Evolutionary conservation across 2,888 invertebrate genomes (phyloP), one percentile per base, ranked within the genome.

Genomic region (Eilema sororculum): DNA sequence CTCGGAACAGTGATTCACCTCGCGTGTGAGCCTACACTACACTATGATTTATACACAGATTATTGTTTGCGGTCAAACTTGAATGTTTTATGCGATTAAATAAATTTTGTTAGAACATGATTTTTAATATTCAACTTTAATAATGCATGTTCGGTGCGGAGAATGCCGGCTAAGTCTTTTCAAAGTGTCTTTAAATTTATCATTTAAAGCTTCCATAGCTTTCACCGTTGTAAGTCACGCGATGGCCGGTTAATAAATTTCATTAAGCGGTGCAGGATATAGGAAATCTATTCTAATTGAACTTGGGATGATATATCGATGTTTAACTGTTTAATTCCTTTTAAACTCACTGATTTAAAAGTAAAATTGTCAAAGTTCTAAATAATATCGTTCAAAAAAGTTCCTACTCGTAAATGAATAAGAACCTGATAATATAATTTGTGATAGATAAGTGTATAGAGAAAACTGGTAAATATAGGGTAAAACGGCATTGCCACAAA

Each of bases 1-100:
- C 94, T 91, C 88, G 90, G 93, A 93, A 93, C 89, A 79, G 90
- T 94, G 94, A 94, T 90, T 94, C 94, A 94, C 89, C 86, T 92
- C 90, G 91, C 92, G 91, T 92, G 91, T 88, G 88, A 89, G 89
- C 82, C 73, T 76, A 80, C 84, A 85, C 73, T 76, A 80, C 84
- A 85, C 89, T 91, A 93, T 92, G 93, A 94, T 92, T 93, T 93
- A 91, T 89, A 85, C 85, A 81, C 77, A 85, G 89, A 89, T 91
- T 89, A 89, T 88, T 88, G 90, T 91, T 88, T 89, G 90, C 88
- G 91, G 91, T 90, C 89, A 84, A 85, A 87, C 84, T 81, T 83
- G 84, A 88, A 89, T 89, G 84, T 87, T 84, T 87, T 86, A 87
- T 84, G 84, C 84, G 85, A 86, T 87, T 87, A 88, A 88, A 87